Evolutionary conservation across 2,113 vertebrate genomes (phyloP).

Genomic region (Brienomyrus longianalis): DNA sequence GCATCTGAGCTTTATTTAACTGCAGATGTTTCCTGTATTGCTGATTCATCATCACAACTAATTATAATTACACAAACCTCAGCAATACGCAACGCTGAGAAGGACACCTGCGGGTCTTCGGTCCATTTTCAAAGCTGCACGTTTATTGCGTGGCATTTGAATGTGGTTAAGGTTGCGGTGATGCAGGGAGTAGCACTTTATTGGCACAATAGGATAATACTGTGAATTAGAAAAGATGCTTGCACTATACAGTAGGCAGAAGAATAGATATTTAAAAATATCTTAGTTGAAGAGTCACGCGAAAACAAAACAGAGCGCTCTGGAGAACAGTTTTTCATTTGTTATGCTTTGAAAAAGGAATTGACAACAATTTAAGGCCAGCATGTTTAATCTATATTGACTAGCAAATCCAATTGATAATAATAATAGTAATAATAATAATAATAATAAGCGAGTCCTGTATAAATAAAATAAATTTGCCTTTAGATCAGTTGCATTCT

Average conservation of each 20-base stretch:
- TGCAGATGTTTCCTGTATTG: conserved; percentile 1
- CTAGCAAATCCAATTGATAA: background rate
- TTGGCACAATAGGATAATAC: background rate
- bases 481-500: background rate
- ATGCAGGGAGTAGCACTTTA: background rate
- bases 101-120: background rate
- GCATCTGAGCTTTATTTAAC: background rate
- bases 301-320: background rate
- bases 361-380: background rate
- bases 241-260: background rate
- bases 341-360: background rate
- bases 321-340: background rate
- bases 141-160: background rate
- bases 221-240: background rate
- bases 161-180: background rate
- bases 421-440: background rate
- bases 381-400: background rate
- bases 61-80: background rate
- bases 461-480: background rate
- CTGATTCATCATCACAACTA: conserved; percentile 8
- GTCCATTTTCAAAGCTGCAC: background rate
- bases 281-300: background rate
- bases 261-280: background rate
- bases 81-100: background rate
- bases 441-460: background rate